phyloP scores from a whole-genome alignment of 2,888 invertebrate species.

The Arrhopalites spinosus region DNA sequence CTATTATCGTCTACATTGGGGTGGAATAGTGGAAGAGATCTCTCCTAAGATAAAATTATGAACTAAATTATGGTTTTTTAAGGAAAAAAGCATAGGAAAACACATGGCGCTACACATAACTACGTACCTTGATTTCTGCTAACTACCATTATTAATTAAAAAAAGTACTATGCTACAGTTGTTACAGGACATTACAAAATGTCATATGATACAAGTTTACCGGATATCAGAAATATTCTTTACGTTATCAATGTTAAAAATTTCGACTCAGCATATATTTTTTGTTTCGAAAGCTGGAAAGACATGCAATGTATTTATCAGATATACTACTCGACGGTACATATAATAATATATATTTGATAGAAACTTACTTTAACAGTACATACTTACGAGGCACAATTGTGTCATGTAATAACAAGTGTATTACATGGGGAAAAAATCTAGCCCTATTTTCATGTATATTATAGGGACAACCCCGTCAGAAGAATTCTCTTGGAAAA shows the following conservation, averaged over 20 bases:
- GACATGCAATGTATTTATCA: neutral
- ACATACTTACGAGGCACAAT: no score
- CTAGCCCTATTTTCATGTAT: neutral
- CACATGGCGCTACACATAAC: constrained; percentile 5
- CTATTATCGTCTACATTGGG: constrained; percentile 90
- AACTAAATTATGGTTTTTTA: neutral
- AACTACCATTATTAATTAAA: neutral
- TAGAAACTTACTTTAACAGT: no score
- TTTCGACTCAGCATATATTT: neutral
- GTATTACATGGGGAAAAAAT: no score
- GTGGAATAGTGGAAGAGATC: constrained; percentile 89
- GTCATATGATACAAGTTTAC: constrained; percentile 5
- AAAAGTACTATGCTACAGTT: neutral
- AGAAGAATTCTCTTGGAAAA: neutral
- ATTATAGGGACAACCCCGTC: neutral
- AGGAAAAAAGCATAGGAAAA: neutral
- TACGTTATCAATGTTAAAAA: neutral
- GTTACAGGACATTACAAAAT: neutral
- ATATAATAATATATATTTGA: no score
- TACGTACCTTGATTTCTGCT: constrained; percentile 8
- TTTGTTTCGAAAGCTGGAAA: neutral
- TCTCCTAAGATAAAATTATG: constrained; percentile 65
- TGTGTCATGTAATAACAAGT: neutral
- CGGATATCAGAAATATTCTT: neutral
- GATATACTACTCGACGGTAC: no score